Evolutionary conservation across 2,113 vertebrate species (phyloP).

Genomic region (Zosterops pallidus): DNA sequence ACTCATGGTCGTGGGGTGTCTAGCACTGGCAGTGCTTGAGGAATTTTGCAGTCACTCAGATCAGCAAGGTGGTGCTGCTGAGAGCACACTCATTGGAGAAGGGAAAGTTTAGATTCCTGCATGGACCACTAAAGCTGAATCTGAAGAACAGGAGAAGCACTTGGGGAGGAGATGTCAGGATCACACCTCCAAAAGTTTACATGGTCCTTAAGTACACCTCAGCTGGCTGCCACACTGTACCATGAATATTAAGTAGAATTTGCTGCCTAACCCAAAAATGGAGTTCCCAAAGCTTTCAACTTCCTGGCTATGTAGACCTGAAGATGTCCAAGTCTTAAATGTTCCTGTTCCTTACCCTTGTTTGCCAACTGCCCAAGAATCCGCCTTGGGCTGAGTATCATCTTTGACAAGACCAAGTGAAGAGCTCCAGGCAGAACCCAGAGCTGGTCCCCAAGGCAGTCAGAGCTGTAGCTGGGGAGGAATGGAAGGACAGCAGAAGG

Average conservation of each 20-base stretch:
- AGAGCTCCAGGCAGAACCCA: neutral
- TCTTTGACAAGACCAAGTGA: neutral
- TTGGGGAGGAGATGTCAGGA: neutral
- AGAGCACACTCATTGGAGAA: neutral
- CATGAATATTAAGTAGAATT: neutral
- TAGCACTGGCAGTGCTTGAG: neutral
- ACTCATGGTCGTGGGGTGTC: neutral
- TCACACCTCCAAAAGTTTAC: neutral
- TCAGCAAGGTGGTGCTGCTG: neutral
- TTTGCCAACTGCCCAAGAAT: neutral
- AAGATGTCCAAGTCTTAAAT: neutral
- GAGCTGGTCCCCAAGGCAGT: neutral
- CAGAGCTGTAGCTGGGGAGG: neutral
- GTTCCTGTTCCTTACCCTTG: neutral
- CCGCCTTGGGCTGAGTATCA: neutral
- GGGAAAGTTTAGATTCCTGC: neutral
- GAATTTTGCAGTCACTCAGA: neutral
- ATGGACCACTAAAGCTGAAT: neutral
- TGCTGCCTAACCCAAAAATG: neutral
- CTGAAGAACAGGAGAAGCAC: neutral
- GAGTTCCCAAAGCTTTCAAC: neutral
- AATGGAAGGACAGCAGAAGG: neutral
- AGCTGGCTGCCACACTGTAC: neutral
- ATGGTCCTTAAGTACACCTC: neutral
- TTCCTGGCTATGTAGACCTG: neutral